A percentile compares a stretch with the other conserved stretches of the same genome.
Conservation (phyloP, 2,888 invertebrate species). For the Phaonia tiefii region DNA sequence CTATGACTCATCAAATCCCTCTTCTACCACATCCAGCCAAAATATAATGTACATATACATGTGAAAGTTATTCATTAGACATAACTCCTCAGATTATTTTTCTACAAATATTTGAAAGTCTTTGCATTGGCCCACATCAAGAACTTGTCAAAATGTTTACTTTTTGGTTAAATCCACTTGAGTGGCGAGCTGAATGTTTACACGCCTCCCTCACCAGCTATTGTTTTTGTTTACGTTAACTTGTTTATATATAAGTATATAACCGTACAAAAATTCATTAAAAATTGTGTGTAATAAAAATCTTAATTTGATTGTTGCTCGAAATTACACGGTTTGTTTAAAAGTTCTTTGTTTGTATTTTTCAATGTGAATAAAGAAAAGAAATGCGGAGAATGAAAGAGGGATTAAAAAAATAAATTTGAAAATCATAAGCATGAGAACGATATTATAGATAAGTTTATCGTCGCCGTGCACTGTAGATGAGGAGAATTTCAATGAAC, state of each 20-base stretch:
- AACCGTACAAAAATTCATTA: no score
- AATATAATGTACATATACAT: no score
- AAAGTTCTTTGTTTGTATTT: constrained; percentile 4
- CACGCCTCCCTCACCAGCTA: constrained; percentile 4
- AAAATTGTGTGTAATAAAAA: neutral
- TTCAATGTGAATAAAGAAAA: neutral
- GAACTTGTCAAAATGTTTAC: constrained; percentile 34
- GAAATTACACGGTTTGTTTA: constrained; percentile 19
- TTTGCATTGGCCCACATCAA: neutral
- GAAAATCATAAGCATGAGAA: constrained; percentile 37
- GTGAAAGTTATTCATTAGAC: neutral
- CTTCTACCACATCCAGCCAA: no score
- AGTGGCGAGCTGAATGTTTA: neutral
- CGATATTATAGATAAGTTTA: constrained; percentile 16
- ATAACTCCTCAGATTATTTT: neutral
- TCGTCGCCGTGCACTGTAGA: neutral
- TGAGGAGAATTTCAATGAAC: constrained; percentile 48
- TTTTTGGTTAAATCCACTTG: neutral
- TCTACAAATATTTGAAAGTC: neutral
- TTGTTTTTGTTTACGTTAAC: constrained; percentile 22
- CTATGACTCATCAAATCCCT: no score
- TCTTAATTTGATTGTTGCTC: constrained; percentile 30
- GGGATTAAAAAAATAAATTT: neutral
- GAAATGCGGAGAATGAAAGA: neutral
- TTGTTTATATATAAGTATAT: no score